Conservation (phyloP, 1,140 invertebrate species). For the Pseudomyrmex sp. region DNA sequence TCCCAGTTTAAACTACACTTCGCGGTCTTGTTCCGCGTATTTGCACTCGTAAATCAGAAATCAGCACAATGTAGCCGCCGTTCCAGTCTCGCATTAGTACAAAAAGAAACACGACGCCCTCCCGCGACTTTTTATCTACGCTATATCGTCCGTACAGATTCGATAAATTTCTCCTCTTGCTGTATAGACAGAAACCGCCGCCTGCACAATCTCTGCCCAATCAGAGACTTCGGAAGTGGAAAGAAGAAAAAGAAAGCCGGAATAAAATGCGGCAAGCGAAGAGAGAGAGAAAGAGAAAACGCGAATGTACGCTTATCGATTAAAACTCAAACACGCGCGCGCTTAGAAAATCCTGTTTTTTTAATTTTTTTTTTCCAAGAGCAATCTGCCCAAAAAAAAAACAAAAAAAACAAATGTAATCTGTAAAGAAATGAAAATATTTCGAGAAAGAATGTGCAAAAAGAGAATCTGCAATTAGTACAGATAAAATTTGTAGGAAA, state of each 20-base stretch:
- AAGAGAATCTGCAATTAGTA: conserved; percentile 30
- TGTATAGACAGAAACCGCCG: conserved; percentile 30
- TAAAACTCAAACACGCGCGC: conserved; percentile 61
- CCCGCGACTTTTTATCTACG: conserved; percentile 56
- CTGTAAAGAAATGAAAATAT: conserved; percentile 21
- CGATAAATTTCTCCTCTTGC: conserved; percentile 76
- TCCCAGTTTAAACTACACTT: conserved; percentile 9
- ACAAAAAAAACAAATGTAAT: conserved; percentile 19
- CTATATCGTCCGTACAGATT: conserved; percentile 60
- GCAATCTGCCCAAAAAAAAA: too few relatives aligned
- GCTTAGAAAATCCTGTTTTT: conserved; percentile 49
- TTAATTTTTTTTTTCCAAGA: too few relatives aligned
- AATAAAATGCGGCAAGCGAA: conserved; percentile 22
- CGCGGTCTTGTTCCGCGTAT: background rate
- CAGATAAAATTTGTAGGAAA: conserved; percentile 51
- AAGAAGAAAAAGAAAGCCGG: background rate
- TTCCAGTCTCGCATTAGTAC: conserved; percentile 25
- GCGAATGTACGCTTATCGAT: conserved; percentile 66
- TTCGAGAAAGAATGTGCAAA: background rate
- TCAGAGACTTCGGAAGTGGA: conserved; percentile 32
- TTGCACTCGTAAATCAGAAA: conserved; percentile 54
- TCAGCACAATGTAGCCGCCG: conserved; percentile 28
- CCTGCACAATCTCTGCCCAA: conserved; percentile 52
- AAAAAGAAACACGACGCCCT: conserved; percentile 31
- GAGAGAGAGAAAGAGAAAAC: conserved; percentile 64